A percentile compares a stretch with the other conserved stretches of the same genome.
phyloP scores from a whole-genome alignment of 1,140 invertebrate genomes.

The Monochamus saltuarius region DNA sequence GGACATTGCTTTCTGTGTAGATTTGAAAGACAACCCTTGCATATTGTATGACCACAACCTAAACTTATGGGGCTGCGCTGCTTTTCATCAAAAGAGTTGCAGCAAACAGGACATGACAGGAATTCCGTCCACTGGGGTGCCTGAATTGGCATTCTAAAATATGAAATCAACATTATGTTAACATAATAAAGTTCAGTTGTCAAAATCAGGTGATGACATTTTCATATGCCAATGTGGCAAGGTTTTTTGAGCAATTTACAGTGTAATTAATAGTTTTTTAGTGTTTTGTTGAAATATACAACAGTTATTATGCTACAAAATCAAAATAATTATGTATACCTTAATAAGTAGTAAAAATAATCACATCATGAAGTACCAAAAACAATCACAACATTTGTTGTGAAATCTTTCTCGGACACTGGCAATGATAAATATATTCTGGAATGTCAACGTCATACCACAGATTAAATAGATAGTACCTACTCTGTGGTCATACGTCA shows the following conservation, averaged over 20 bases:
- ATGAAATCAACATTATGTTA: slow-evolving; percentile 20
- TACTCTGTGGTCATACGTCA: too few relatives aligned
- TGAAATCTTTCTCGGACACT: slow-evolving; percentile 43
- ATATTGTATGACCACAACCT: slow-evolving; percentile 92
- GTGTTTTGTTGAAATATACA: slow-evolving; percentile 9
- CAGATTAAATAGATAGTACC: too few relatives aligned
- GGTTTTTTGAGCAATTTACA: slow-evolving; percentile 10
- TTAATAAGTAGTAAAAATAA: slow-evolving; percentile 38
- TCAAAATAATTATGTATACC: slow-evolving; percentile 34
- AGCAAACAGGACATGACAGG: slow-evolving; percentile 92
- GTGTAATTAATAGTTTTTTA: slow-evolving; percentile 13
- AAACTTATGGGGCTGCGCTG: slow-evolving; percentile 85
- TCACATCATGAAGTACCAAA: slow-evolving; percentile 44
- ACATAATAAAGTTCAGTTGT: slow-evolving; percentile 30
- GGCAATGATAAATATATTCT: slow-evolving; percentile 28
- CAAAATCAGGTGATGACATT: slow-evolving; percentile 46
- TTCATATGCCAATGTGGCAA: slow-evolving; percentile 45
- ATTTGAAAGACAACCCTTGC: slow-evolving; percentile 83
- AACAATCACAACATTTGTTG: slow-evolving; percentile 41
- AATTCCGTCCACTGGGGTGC: slow-evolving; percentile 97
- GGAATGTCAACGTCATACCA: slow-evolving; percentile 22
- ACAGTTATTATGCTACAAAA: slow-evolving; percentile 7
- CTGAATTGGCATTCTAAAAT: slow-evolving; percentile 90
- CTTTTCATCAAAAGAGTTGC: slow-evolving; percentile 85
- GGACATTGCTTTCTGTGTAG: slow-evolving; percentile 90